Evolutionary conservation across 2,797 vertebrate species (phyloP).

Genomic region (Pseudocheirus occidentalis): DNA sequence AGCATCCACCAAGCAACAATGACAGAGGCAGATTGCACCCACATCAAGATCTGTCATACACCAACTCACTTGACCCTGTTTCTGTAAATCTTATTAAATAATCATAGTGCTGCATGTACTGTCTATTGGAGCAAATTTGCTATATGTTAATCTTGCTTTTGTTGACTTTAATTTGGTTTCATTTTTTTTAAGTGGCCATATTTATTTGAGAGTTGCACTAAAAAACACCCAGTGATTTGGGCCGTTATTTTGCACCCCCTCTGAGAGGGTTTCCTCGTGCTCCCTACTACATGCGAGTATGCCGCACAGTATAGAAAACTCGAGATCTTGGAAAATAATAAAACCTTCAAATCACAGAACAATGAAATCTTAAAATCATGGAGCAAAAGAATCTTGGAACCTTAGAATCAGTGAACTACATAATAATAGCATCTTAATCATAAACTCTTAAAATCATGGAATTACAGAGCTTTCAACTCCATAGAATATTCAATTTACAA

Average conservation of each 20-base stretch:
- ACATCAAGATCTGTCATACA: neutral
- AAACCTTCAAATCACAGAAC: neutral
- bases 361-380: neutral
- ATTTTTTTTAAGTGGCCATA: neutral
- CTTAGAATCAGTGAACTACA: neutral
- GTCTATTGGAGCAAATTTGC: neutral
- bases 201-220: neutral
- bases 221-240: neutral
- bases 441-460: neutral
- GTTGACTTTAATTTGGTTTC: neutral
- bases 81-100: neutral
- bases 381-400: neutral
- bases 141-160: neutral
- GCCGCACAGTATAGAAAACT: neutral
- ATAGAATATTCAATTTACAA: neutral
- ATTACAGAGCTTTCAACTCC: neutral
- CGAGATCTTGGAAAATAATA: neutral
- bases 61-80: neutral
- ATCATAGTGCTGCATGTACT: neutral
- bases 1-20: neutral
- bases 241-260: neutral
- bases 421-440: neutral
- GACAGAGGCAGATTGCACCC: neutral
- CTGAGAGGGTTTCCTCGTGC: neutral
- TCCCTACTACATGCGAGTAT: neutral